Conservation (phyloP, 2,113 vertebrate species). For the Indicator maculatus region DNA sequence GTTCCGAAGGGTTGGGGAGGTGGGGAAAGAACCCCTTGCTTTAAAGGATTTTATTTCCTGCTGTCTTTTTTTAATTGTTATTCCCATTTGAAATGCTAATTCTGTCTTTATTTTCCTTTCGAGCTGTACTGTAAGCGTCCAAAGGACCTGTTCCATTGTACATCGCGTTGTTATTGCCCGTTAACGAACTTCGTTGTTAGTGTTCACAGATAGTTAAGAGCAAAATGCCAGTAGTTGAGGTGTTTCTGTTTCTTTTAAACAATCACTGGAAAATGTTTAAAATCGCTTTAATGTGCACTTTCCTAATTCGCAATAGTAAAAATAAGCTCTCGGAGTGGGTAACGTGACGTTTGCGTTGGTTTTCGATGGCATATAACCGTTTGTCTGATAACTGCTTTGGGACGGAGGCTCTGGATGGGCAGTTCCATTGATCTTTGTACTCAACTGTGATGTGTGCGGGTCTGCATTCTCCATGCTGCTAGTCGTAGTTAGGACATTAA, state of each 20-base stretch:
- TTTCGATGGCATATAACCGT: constrained; percentile 78
- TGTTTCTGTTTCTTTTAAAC: constrained; percentile 79
- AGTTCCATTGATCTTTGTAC: constrained; percentile 74
- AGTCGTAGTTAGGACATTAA: constrained; percentile 73
- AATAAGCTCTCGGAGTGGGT: constrained; percentile 80
- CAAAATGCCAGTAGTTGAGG: constrained; percentile 72
- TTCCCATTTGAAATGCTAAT: constrained; percentile 38
- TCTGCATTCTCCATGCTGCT: constrained; percentile 79
- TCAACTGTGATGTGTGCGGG: constrained; percentile 78
- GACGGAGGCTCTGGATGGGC: constrained; percentile 74
- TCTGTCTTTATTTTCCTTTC: constrained; percentile 22
- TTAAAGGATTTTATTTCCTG: constrained; percentile 48
- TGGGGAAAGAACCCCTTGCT: neutral
- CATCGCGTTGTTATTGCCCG: constrained; percentile 76
- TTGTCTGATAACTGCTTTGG: constrained; percentile 76
- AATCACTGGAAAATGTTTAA: constrained; percentile 85
- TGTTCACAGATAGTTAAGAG: constrained; percentile 77
- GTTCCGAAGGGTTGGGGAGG: constrained; percentile 40
- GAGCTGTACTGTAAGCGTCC: constrained; percentile 81
- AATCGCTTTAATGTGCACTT: constrained; percentile 82
- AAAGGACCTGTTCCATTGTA: constrained; percentile 78
- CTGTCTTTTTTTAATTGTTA: neutral
- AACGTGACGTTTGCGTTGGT: constrained; percentile 80
- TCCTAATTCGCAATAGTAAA: constrained; percentile 78
- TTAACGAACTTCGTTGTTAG: constrained; percentile 76